These are phyloP conservation scores for Drosophila ezoana DNA, from an alignment of 2,888 invertebrate species.

Conservation along the genomic window DNA sequence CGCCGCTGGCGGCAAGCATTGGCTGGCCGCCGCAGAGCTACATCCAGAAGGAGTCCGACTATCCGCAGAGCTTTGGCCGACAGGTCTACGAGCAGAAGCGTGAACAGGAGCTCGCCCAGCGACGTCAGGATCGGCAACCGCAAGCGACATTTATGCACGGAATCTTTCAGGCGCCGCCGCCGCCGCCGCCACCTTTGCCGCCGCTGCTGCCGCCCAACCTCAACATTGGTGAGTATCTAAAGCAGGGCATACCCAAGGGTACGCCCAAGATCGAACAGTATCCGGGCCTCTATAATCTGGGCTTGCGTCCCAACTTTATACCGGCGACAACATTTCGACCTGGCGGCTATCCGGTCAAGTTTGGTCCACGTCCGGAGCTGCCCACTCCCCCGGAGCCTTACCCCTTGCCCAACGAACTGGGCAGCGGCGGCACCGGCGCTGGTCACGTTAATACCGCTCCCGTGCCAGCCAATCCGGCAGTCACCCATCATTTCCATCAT, in stretches of 20 bases:
- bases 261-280: conserved; percentile 71
- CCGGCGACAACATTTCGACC: conserved; percentile 83
- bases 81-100: conserved; percentile 57
- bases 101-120: conserved; percentile 62
- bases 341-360: conserved; percentile 72
- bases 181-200: conserved; percentile 48
- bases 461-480: conserved; percentile 26
- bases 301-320: conserved; percentile 53
- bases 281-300: conserved; percentile 66
- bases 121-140: conserved; percentile 66
- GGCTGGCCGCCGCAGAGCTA: conserved; percentile 85
- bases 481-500: conserved; percentile 84
- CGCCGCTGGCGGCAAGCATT: conserved; percentile 79
- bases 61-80: conserved; percentile 81
- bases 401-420: conserved; percentile 40
- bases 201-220: conserved; percentile 55
- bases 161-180: conserved; percentile 67
- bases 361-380: conserved; percentile 56
- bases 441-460: neutral
- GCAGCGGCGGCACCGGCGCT: neutral
- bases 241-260: conserved; percentile 52
- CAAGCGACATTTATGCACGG: conserved; percentile 76
- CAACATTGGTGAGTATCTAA: conserved; percentile 83
- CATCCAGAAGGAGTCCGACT: conserved; percentile 87
- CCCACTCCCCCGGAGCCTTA: conserved; percentile 38